Conservation (phyloP, 1,140 invertebrate genomes). For the Camponotus pennsylvanicus region DNA sequence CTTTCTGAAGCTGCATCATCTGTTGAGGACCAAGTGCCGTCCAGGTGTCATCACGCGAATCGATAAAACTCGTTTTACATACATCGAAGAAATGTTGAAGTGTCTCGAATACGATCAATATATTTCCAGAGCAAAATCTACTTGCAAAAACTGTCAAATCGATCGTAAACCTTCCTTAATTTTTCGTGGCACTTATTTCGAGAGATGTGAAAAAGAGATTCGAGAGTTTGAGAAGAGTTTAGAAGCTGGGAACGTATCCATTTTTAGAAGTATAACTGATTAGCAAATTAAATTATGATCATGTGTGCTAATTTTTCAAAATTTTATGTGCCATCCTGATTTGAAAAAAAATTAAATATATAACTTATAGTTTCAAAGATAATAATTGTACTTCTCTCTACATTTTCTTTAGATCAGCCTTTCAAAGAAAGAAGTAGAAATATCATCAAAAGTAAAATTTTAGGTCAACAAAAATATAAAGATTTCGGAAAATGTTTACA, state of each 20-base stretch:
- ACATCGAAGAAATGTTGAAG: slow-evolving; percentile 77
- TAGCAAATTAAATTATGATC: slow-evolving; percentile 13
- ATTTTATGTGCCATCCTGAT: not conserved
- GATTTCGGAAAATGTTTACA: not conserved
- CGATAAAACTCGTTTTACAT: slow-evolving; percentile 68
- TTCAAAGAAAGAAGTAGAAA: not conserved
- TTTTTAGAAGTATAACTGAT: slow-evolving; percentile 52
- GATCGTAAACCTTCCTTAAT: slow-evolving; percentile 44
- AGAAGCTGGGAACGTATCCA: not conserved
- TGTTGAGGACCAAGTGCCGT: slow-evolving; percentile 70
- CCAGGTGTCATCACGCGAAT: slow-evolving; percentile 77
- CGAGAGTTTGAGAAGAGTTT: slow-evolving; percentile 54
- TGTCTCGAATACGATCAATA: slow-evolving; percentile 72
- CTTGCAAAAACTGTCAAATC: slow-evolving; percentile 28
- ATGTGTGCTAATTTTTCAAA: not conserved
- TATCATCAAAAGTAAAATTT: not conserved
- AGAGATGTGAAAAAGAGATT: slow-evolving; percentile 69
- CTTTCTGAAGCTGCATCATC: slow-evolving; percentile 74
- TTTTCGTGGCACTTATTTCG: slow-evolving; percentile 61
- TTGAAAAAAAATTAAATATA: not conserved
- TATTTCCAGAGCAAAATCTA: not conserved
- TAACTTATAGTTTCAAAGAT: not conserved
- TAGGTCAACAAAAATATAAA: not conserved
- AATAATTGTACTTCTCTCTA: not conserved
- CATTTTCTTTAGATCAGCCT: slow-evolving; percentile 2